These are phyloP conservation scores for Drosophila nigricruria DNA, from an alignment of 2,888 invertebrate genomes.

Conservation along the genomic window DNA sequence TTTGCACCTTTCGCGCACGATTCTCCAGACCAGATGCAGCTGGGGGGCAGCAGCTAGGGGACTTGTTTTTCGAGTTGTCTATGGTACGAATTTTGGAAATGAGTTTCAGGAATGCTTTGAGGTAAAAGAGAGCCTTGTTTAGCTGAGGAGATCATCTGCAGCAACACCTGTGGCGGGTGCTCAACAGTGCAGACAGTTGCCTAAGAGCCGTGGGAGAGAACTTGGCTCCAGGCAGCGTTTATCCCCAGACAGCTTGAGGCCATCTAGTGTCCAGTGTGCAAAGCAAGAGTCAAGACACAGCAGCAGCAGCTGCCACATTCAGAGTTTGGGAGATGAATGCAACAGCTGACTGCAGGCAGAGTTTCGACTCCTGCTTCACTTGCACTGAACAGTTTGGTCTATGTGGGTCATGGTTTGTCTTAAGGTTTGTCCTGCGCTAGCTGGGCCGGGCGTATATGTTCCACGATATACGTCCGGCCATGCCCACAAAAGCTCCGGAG, in stretches of 20 bases:
- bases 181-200: background rate
- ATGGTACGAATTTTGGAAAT: conserved; percentile 75
- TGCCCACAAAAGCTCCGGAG: background rate
- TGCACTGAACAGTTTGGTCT: conserved; percentile 62
- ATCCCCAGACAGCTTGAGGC: conserved; percentile 25
- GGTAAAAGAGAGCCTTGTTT: conserved; percentile 41
- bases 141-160: conserved; percentile 20
- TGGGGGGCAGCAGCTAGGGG: conserved; percentile 1
- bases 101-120: conserved; percentile 74
- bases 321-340: conserved; percentile 67
- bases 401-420: conserved; percentile 79
- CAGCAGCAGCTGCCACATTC: conserved; percentile 9
- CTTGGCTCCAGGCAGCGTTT: conserved; percentile 51
- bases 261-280: conserved; percentile 17
- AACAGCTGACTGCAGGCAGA: background rate
- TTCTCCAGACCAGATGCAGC: background rate
- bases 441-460: conserved; percentile 73
- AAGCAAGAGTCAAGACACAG: background rate
- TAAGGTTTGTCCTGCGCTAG: conserved; percentile 22
- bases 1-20: conserved; percentile 35
- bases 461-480: conserved; percentile 73
- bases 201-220: conserved; percentile 68
- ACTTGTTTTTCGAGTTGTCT: conserved; percentile 41
- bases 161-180: conserved; percentile 62
- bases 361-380: conserved; percentile 6